Percentiles rank a stretch among this genome's conserved stretches.
These are phyloP conservation scores for Podarcis muralis DNA, from an alignment of 2,113 vertebrate genomes.

Conservation along the genomic window DNA sequence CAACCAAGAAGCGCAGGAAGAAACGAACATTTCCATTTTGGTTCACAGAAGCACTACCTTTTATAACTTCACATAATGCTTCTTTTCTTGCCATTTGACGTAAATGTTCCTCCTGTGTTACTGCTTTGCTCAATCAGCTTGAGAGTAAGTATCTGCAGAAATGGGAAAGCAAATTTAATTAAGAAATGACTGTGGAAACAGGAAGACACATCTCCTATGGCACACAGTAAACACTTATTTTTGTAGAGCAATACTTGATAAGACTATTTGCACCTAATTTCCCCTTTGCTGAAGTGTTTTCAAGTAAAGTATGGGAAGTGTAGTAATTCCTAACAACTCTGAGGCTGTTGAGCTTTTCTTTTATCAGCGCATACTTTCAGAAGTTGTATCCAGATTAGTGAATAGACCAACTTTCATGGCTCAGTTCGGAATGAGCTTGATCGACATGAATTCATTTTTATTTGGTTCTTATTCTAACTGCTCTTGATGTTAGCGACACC, in stretches of 20 bases:
- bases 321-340: constrained; percentile 36
- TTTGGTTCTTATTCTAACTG: not conserved
- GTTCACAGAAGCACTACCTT: constrained; percentile 36
- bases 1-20: not conserved
- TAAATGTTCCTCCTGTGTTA: not conserved
- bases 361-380: not conserved
- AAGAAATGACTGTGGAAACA: constrained; percentile 53
- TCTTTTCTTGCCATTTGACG: constrained; percentile 25
- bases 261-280: constrained; percentile 49
- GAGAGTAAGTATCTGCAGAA: not conserved
- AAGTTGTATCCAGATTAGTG: not conserved
- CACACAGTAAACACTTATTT: constrained; percentile 51
- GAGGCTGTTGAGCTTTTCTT: constrained; percentile 19
- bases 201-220: constrained; percentile 41
- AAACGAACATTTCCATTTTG: constrained; percentile 38
- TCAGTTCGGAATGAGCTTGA: not conserved
- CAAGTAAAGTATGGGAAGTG: constrained; percentile 38
- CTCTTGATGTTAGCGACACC: not conserved
- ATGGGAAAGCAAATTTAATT: constrained; percentile 44
- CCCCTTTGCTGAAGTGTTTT: constrained; percentile 17
- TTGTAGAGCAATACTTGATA: constrained; percentile 50
- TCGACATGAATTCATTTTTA: not conserved
- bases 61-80: constrained; percentile 29
- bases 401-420: not conserved
- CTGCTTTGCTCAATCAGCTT: constrained; percentile 30